Evolutionary conservation across 2,797 vertebrate species (phyloP), one percentile per base, ranked within the genome.

Genomic region (Triplophysa bombifrons): DNA sequence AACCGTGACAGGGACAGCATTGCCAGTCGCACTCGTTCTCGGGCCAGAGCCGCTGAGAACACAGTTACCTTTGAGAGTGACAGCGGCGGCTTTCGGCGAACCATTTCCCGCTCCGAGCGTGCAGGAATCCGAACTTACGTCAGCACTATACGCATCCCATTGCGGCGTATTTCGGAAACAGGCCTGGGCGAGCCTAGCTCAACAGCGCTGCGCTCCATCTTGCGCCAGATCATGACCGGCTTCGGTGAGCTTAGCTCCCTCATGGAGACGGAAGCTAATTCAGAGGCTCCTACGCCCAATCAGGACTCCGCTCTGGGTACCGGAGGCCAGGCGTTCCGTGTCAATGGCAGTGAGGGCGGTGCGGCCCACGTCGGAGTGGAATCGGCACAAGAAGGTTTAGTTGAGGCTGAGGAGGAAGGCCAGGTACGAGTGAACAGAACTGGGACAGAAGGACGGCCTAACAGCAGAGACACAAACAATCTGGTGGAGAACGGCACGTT

Each of bases 141-240:
- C 63, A 98, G 96, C 89, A 98, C 96, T 53, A 96, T 98, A 75
- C 93, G 95, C 66, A 97, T 98, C 88, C 97, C 96, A 4, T 90
- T 98, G 34, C 94, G 93, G 2, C 95, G 96, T 60, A 94, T 96
- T 84, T 97, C 96, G 0, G 96, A 98, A 89, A 95, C 94, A 0
- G 96, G 96, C 51, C 89, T 97, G 6, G 95, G 95, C 0, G 96
- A 98, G 51, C 96, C 96, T 34, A 96, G 96, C 10, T 97, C 96
- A 3, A 93, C 93, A 1, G 96, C 95, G 11, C 90, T 98, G 71
- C 93, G 94, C 4, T 97, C 97, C 44, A 96, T 98, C 85, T 90
- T 98, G 86, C 94, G 96, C 20, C 96, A 98, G 90, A 97, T 98
- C 74, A 96, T 98, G 96, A 96, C 95, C 1, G 96, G 96, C 66